These are phyloP conservation scores for Apodemia zela DNA, from an alignment of 2,888 invertebrate genomes.

Conservation along the genomic window DNA sequence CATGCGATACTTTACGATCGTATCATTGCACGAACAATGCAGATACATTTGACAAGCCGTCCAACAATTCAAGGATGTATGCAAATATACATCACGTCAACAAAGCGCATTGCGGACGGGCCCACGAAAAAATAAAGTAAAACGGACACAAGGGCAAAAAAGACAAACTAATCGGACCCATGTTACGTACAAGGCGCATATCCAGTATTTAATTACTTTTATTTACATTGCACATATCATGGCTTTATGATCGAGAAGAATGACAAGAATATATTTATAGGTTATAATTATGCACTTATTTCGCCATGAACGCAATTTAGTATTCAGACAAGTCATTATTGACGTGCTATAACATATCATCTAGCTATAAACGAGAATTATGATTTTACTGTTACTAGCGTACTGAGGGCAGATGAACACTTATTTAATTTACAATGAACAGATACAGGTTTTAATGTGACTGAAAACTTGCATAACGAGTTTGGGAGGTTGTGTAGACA, in stretches of 20 bases:
- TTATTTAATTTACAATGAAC: slow-evolving; percentile 8
- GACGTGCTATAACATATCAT: slow-evolving; percentile 17
- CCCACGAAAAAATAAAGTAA: slow-evolving; percentile 47
- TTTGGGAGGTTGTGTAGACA: slow-evolving; percentile 5
- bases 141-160: slow-evolving; percentile 42
- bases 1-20: slow-evolving; percentile 34
- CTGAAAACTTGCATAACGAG: slow-evolving; percentile 1
- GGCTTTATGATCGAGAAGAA: slow-evolving; percentile 24
- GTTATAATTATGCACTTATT: slow-evolving; percentile 31
- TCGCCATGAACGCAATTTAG: slow-evolving; percentile 20
- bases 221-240: slow-evolving; percentile 25
- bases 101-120: slow-evolving; percentile 51
- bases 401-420: slow-evolving; percentile 15
- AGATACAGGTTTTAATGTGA: slow-evolving; percentile 8
- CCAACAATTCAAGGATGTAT: slow-evolving; percentile 59
- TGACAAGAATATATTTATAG: slow-evolving; percentile 23
- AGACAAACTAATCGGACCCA: slow-evolving; percentile 33
- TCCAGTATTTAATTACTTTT: slow-evolving; percentile 32
- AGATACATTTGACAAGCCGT: slow-evolving; percentile 52
- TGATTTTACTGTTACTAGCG: slow-evolving; percentile 7
- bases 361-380: slow-evolving; percentile 18
- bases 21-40: slow-evolving; percentile 46
- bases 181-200: slow-evolving; percentile 34
- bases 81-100: slow-evolving; percentile 62
- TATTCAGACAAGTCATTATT: slow-evolving; percentile 17